Conservation (phyloP, 64 coral and sea anemone genomes). For the Trachythela sp. region DNA sequence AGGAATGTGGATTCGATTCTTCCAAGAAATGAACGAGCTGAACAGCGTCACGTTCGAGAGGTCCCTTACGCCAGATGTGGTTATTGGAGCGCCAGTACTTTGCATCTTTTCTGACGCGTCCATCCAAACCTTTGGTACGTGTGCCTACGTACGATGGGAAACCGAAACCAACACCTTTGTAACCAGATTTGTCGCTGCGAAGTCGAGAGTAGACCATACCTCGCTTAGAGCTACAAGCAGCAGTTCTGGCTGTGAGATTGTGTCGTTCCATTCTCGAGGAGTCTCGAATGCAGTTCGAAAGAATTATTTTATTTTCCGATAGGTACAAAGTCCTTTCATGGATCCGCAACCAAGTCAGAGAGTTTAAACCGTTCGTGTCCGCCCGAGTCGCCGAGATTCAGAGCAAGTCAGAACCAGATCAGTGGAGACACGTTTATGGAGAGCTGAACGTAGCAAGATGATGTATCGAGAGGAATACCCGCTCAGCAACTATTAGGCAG, state of each 20-base stretch:
- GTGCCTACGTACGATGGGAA: background rate
- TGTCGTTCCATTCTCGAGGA: background rate
- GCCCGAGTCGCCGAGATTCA: background rate
- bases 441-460: background rate
- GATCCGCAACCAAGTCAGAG: background rate
- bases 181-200: background rate
- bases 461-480: too few relatives aligned
- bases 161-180: background rate
- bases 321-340: background rate
- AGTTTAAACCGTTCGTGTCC: background rate
- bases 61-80: background rate
- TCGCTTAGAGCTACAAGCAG: background rate
- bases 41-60: background rate
- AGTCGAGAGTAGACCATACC: background rate
- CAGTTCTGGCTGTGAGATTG: background rate
- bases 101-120: background rate
- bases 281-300: background rate
- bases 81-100: background rate
- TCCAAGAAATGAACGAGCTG: background rate
- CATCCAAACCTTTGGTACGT: background rate
- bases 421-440: background rate
- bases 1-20: background rate
- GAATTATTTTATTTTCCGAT: background rate
- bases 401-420: background rate
- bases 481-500: too few relatives aligned